Conservation (phyloP, 2,888 invertebrate species). For the Eupithecia abbreviata region DNA sequence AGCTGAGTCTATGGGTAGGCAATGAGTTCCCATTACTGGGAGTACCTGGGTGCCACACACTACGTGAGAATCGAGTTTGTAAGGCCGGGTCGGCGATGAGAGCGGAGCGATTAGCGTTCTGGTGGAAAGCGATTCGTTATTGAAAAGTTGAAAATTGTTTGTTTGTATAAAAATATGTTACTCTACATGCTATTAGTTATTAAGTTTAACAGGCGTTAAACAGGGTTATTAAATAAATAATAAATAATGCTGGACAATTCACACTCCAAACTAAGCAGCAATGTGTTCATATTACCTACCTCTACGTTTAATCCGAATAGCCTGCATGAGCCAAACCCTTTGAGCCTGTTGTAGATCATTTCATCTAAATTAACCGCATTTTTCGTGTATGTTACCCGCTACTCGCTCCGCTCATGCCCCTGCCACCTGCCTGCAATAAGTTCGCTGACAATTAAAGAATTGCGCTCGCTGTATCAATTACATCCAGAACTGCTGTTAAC, state of each 20-base stretch:
- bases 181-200: too few relatives aligned
- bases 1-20: slow-evolving; percentile 10
- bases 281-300: background rate
- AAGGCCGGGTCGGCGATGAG: background rate
- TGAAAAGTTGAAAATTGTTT: too few relatives aligned
- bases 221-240: too few relatives aligned
- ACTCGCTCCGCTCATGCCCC: slow-evolving; percentile 19
- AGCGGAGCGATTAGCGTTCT: background rate
- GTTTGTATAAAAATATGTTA: too few relatives aligned
- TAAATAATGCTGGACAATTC: too few relatives aligned
- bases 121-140: background rate
- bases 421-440: slow-evolving; percentile 28
- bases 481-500: slow-evolving; percentile 13
- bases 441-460: slow-evolving; percentile 53
- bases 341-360: background rate
- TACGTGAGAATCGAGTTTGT: slow-evolving; percentile 30
- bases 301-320: background rate
- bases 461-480: slow-evolving; percentile 43
- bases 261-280: too few relatives aligned
- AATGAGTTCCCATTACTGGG: slow-evolving; percentile 26
- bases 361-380: background rate
- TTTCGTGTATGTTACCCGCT: slow-evolving; percentile 11
- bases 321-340: background rate
- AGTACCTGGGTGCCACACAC: slow-evolving; percentile 31
- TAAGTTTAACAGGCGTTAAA: too few relatives aligned